Evolutionary conservation across 2,113 vertebrate species (phyloP).

Genomic region (Mesocricetus auratus): DNA sequence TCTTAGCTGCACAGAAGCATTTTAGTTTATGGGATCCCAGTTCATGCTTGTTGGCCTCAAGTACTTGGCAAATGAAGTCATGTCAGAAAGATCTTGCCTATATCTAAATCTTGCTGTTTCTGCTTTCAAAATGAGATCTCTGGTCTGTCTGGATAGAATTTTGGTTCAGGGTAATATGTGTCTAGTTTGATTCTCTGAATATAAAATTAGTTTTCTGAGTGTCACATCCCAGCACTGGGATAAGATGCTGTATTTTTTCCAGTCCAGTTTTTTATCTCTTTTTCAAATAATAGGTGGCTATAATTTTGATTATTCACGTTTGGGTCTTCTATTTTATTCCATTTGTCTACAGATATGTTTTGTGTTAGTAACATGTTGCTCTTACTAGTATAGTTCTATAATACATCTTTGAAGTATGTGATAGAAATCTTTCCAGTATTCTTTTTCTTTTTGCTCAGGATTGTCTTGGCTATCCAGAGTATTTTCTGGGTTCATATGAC

Average conservation of each 20-base stretch:
- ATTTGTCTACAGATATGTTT: not conserved
- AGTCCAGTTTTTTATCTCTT: not conserved
- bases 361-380: not conserved
- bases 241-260: not conserved
- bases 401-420: not conserved
- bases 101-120: not conserved
- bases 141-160: not conserved
- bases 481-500: not conserved
- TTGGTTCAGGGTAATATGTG: not conserved
- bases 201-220: not conserved
- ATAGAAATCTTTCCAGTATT: not conserved
- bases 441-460: not conserved
- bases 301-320: not conserved
- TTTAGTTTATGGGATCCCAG: not conserved
- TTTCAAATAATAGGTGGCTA: not conserved
- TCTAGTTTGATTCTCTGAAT: not conserved
- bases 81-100: not conserved
- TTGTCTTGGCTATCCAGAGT: not conserved
- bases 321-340: not conserved
- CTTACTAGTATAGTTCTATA: not conserved
- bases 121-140: not conserved
- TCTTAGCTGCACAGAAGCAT: not conserved
- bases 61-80: not conserved
- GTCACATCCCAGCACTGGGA: not conserved
- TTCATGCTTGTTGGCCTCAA: not conserved